Evolutionary conservation across 1,140 invertebrate genomes (phyloP).

Genomic region (Eriosoma lanigerum): DNA sequence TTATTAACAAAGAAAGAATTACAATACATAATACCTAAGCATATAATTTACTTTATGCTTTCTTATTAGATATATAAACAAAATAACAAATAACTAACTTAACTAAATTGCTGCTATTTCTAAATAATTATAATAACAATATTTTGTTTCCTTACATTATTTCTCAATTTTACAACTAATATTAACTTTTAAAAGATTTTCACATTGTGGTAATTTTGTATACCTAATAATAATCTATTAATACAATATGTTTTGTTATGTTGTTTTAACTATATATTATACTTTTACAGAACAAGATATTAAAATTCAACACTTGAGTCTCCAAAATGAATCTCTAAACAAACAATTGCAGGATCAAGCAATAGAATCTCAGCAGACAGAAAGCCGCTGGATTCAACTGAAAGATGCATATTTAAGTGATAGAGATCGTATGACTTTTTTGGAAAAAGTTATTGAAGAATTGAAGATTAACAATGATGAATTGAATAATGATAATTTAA

Average conservation of each 20-base stretch:
- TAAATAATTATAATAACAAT: too few species aligned
- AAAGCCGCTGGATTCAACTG: slow-evolving; percentile 27
- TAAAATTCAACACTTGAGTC: not conserved
- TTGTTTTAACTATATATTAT: too few species aligned
- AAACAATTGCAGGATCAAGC: slow-evolving; percentile 1
- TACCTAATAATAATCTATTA: not conserved
- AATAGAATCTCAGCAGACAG: slow-evolving; percentile 3
- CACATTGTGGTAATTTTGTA: too few species aligned
- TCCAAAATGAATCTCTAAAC: slow-evolving; percentile 12
- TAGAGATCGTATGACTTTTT: slow-evolving; percentile 5
- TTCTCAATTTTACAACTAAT: too few species aligned
- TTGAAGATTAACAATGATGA: slow-evolving; percentile 29
- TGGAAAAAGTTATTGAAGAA: slow-evolving; percentile 35
- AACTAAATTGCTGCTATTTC: too few species aligned
- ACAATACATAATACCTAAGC: too few species aligned
- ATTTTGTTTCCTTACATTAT: too few species aligned
- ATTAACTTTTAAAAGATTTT: too few species aligned
- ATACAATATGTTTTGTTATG: not conserved
- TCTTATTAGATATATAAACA: too few species aligned
- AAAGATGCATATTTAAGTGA: slow-evolving; percentile 39
- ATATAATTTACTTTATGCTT: too few species aligned
- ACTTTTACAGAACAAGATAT: slow-evolving; percentile 1
- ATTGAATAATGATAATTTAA: not conserved
- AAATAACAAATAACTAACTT: too few species aligned
- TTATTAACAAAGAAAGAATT: too few species aligned